Evolutionary conservation across 35 echinoderm and acorn worm species (phyloP).

Genomic region (Nesometra sesokonis): DNA sequence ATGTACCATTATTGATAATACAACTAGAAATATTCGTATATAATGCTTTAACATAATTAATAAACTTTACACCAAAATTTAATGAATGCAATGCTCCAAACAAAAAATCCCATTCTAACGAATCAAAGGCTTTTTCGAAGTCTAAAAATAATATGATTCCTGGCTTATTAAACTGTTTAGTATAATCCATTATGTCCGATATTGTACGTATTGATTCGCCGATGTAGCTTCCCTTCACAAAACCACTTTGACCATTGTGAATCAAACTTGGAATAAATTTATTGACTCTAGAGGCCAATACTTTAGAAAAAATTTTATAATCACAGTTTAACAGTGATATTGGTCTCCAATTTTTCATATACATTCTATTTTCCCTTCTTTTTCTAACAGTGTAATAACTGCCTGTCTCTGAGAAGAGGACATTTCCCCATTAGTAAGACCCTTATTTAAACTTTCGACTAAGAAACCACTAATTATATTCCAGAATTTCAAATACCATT

Average conservation of each 20-base stretch:
- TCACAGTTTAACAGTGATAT: neutral
- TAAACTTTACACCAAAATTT: neutral
- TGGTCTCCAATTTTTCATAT: neutral
- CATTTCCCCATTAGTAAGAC: neutral
- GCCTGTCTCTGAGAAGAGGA: neutral
- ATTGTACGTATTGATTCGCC: neutral
- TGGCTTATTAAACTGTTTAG: neutral
- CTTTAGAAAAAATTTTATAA: neutral
- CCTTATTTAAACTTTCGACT: neutral
- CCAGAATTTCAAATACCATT: slow-evolving; percentile 4
- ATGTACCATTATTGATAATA: neutral
- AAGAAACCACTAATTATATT: neutral
- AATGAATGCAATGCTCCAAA: neutral
- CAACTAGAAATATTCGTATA: neutral
- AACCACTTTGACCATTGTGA: neutral
- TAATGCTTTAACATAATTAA: neutral
- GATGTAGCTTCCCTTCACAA: neutral
- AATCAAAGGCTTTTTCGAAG: neutral
- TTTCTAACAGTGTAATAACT: neutral
- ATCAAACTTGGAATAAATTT: neutral
- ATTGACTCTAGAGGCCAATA: neutral
- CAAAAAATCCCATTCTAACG: neutral
- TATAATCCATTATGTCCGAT: neutral
- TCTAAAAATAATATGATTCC: neutral
- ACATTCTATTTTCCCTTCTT: neutral